Evolutionary conservation across 2,113 vertebrate species (phyloP), one percentile per base, ranked within the genome.

Genomic region (Limanda limanda): DNA sequence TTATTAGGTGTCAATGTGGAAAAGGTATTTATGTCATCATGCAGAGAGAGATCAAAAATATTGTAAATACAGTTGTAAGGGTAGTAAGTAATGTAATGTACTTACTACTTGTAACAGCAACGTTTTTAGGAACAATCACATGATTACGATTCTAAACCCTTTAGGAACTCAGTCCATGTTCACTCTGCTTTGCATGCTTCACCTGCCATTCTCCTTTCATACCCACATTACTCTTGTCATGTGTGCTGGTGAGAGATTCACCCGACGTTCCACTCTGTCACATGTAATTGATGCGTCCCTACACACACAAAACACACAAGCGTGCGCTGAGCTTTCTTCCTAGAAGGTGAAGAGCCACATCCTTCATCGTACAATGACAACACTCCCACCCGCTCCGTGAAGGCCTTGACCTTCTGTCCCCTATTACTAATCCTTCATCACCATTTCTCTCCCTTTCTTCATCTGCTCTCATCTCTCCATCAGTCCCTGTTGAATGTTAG

Each of bases 401-500:
- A 52, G 58, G 45, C 59, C 63, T 68, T 64, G 37, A 58, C 81
- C 31, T 58, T 23, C 69, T 68, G 31, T 74, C 68, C 83, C 85
- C 84, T 86, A 3, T 83, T 74, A 86, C 89, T 89, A 93, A 92
- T 88, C 54, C 67, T 64, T 55, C 71, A 84, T 69, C 82, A 10
- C 60, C 47, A 25, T 85, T 78, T 82, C 61, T 86, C 78, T 68
- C 71, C 35, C 23, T 79, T 3, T 42, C 40, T 42, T 42, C 40
- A 11, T 13, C 10, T 42, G 40, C 11, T 79, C 73, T 78, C 54
- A 27, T 47, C 68, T 48, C 63, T 65, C 70, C 70, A 20, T 83
- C 84, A 88, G 88, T 61, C 73, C 75, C 57, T 89, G 77, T 83
- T 74, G 76, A 92, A 90, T 65, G 85, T 94, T 90, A 93, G 88